Percentiles rank a stretch among this genome's conserved stretches.
phyloP scores from a whole-genome alignment of 2,888 invertebrate species.

The Pollenia amentaria region DNA sequence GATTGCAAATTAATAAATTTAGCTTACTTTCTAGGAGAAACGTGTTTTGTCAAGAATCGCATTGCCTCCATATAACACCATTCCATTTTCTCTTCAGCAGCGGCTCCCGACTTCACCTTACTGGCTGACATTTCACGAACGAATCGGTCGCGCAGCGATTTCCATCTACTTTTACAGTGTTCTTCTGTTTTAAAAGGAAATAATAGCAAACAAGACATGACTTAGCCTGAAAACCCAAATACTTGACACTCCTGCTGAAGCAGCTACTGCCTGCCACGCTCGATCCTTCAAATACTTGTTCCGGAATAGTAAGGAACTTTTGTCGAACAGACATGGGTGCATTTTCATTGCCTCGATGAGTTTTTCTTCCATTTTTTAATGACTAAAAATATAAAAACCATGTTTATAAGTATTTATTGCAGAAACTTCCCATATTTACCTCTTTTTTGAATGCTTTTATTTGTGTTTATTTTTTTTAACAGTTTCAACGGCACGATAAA shows the following conservation, averaged over 20 bases:
- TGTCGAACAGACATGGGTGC: conserved; percentile 42
- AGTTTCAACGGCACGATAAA: too few species aligned
- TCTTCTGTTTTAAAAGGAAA: not conserved
- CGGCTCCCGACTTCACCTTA: conserved; percentile 1
- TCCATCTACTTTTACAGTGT: conserved; percentile 11
- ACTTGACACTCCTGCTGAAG: conserved; percentile 14
- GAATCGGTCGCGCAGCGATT: conserved; percentile 48
- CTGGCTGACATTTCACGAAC: not conserved
- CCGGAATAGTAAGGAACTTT: conserved; percentile 36
- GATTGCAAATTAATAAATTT: too few species aligned
- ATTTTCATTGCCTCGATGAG: not conserved
- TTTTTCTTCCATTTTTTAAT: conserved; percentile 1
- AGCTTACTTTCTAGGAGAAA: too few species aligned
- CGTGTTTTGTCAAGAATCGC: too few species aligned
- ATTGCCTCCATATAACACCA: not conserved
- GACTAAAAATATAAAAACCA: not conserved
- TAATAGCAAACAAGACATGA: not conserved
- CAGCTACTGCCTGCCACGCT: conserved; percentile 35
- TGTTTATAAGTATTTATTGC: not conserved
- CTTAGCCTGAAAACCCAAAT: too few species aligned
- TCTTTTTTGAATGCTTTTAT: too few species aligned
- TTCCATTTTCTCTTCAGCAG: not conserved
- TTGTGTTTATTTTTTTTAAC: too few species aligned
- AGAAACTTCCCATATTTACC: too few species aligned
- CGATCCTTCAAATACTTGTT: conserved; percentile 48